Evolutionary conservation across 1,140 invertebrate genomes (phyloP).

Genomic region (Diabrotica undecimpunctata): DNA sequence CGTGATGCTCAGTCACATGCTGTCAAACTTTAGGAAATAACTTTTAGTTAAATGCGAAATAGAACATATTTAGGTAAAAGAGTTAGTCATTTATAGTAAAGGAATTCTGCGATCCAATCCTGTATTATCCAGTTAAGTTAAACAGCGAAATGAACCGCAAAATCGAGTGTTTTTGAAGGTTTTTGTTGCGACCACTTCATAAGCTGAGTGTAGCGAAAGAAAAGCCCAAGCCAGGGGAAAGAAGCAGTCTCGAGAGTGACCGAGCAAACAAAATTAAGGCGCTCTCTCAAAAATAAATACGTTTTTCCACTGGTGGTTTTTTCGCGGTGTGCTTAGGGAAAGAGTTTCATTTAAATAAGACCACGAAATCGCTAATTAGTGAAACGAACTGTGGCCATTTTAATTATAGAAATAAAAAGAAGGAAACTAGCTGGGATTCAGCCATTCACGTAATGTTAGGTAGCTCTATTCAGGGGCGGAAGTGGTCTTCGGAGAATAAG

Average conservation of each 20-base stretch:
- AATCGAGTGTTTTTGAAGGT: constrained; percentile 14
- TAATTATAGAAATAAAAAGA: constrained; percentile 26
- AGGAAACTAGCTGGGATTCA: too few species aligned
- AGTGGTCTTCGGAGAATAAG: neutral
- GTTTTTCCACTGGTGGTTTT: constrained; percentile 20
- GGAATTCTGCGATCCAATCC: neutral
- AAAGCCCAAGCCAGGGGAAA: neutral
- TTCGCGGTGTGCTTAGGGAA: neutral
- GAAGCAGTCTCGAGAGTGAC: constrained; percentile 12
- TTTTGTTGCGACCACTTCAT: constrained; percentile 32
- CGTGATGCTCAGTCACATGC: too few species aligned
- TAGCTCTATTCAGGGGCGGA: too few species aligned
- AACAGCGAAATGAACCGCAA: neutral
- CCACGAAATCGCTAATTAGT: constrained; percentile 31
- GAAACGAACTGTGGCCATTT: constrained; percentile 33
- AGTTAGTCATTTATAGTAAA: too few species aligned
- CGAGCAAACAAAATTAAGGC: constrained; percentile 27
- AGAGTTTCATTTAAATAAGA: constrained; percentile 25
- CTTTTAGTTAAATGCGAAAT: too few species aligned
- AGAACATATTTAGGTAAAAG: too few species aligned
- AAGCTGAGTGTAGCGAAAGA: constrained; percentile 32
- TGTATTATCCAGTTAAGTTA: neutral
- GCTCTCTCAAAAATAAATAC: constrained; percentile 26
- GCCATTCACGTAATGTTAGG: too few species aligned
- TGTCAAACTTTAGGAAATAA: too few species aligned